Base-by-base conservation (phyloP, 2,888 invertebrate genomes). In the Sarcophaga variegata region DNA sequence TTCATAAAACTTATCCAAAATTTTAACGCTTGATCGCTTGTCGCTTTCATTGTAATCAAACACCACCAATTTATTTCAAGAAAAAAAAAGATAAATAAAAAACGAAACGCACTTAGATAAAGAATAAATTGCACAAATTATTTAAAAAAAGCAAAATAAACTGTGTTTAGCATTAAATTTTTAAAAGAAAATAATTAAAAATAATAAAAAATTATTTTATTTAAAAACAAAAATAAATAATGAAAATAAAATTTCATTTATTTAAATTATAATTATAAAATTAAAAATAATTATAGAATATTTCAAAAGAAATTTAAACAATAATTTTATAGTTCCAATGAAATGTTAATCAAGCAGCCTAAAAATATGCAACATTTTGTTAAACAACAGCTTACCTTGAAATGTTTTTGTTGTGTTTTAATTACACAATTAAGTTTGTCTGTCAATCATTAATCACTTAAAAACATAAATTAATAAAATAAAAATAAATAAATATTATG, bases 111-210 rank as follows among this genome's bases (percentile, higher is more conserved):
- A 81, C 77, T 77, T 83, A 78, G 45, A 59, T 37, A 37, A 37
- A 37, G 37, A 37, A 66, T 4, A 47, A 80, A 76, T 17, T 74
- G 85, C 80, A 83, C 80, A 86, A 83, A 84, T 17, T 71, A 79
- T 63, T 11, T 47, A 45, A 69, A 69, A 49, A 4, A 49, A 71
- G 72, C 37, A 27, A 66, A 47, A 37, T 17, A 37, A 67, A 79
- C 25, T 75, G 69, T 37, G 69, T 74, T 67, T 45, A 74, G 4
- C 17, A 62, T 64, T 17, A 17, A 72, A 37, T 37, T 37, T 10
- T 1, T 10, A 37, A 37, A 37, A 37, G 0, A 8, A 10, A 10
- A 37, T 6, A 37, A 37, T 37, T 2, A 60, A 11, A 70, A 17
- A 20, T 20, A 45, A 54, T 47, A 27, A 62, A 74, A 22, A 63